A percentile compares a stretch with the other conserved stretches of the same genome.
These are phyloP conservation scores for Digitonthophagus gazella DNA, from an alignment of 2,888 invertebrate genomes.

Conservation along the genomic window DNA sequence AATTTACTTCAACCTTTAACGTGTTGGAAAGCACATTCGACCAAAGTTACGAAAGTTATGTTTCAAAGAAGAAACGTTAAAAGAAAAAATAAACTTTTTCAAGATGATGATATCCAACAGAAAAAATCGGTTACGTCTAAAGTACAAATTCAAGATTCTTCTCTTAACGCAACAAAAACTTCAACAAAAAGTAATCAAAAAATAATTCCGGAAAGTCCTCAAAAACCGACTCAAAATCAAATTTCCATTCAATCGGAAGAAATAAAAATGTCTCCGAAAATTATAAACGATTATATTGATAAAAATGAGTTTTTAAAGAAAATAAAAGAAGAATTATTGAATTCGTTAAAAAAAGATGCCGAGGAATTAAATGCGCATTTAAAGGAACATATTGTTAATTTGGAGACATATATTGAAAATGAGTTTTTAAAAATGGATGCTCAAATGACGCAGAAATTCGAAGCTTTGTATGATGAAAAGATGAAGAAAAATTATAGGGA, in stretches of 20 bases:
- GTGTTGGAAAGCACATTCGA: conserved; percentile 34
- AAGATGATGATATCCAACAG: conserved; percentile 3
- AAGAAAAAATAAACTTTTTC: not conserved
- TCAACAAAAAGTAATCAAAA: conserved; percentile 1
- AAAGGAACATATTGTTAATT: conserved; percentile 39
- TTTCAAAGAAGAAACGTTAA: conserved; percentile 9
- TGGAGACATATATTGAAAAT: conserved; percentile 40
- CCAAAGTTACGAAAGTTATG: conserved; percentile 24
- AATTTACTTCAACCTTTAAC: conserved; percentile 39
- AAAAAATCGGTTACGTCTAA: not conserved
- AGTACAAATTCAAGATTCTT: not conserved
- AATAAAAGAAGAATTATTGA: conserved; percentile 23
- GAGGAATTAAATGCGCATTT: conserved; percentile 39
- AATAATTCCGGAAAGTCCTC: not conserved
- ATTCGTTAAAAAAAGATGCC: conserved; percentile 32
- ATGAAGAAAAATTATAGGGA: no score
- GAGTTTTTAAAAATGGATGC: conserved; percentile 42
- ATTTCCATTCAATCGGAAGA: not conserved
- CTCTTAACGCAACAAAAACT: not conserved
- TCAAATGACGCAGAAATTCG: conserved; percentile 37
- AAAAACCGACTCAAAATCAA: not conserved
- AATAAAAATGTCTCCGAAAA: not conserved
- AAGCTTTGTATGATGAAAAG: conserved; percentile 29
- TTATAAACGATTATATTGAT: conserved; percentile 10
- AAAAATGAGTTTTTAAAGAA: conserved; percentile 26